A percentile compares a stretch with the other conserved stretches of the same genome.
Evolutionary conservation across 2,888 invertebrate genomes (phyloP).

Genomic region (Timema cristinae): DNA sequence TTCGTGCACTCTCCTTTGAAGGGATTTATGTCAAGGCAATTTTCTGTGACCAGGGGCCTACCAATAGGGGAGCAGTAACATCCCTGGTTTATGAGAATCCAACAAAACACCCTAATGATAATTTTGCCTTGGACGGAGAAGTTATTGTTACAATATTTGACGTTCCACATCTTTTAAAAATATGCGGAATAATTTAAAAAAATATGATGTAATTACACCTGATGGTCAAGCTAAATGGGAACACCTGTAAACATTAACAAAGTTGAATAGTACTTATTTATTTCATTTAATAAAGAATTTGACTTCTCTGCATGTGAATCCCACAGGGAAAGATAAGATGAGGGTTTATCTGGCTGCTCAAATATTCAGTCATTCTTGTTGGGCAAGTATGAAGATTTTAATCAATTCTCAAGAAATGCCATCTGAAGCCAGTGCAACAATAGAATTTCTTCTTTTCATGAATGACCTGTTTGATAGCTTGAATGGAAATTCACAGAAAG

Average conservation of each 20-base stretch:
- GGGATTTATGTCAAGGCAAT: neutral
- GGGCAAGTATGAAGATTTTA: too few species aligned
- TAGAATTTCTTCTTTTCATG: too few species aligned
- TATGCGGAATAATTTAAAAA: neutral
- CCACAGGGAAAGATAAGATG: too few species aligned
- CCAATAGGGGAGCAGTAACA: neutral
- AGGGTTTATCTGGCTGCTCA: too few species aligned
- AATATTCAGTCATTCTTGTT: too few species aligned
- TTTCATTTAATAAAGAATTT: too few species aligned
- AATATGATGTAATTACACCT: neutral
- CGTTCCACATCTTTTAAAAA: neutral
- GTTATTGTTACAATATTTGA: neutral
- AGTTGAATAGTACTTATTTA: too few species aligned
- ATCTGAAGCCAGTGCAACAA: too few species aligned
- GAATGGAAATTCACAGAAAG: too few species aligned
- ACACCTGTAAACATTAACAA: neutral
- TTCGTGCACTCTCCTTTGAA: neutral
- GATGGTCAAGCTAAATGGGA: neutral
- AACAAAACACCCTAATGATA: neutral
- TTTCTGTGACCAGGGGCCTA: neutral
- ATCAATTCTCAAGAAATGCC: too few species aligned
- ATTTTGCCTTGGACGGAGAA: neutral
- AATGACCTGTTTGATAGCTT: too few species aligned
- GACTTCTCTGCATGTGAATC: too few species aligned
- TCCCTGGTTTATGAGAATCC: neutral